phyloP scores from a whole-genome alignment of 2,888 invertebrate genomes.

The Latrodectus elegans region DNA sequence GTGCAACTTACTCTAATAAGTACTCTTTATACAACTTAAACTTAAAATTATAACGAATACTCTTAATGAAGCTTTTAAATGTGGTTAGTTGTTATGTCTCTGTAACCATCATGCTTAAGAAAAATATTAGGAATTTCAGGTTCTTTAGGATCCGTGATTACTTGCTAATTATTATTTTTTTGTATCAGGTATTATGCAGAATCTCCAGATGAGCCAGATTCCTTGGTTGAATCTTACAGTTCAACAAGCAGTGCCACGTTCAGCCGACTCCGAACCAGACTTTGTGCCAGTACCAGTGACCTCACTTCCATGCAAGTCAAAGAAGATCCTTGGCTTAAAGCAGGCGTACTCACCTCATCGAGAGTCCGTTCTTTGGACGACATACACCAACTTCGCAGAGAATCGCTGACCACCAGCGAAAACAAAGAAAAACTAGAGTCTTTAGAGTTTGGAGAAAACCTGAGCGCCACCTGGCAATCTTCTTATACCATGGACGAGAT shows the following conservation, averaged over 20 bases:
- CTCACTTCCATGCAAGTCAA: conserved; percentile 12
- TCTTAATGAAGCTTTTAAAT: too few relatives aligned
- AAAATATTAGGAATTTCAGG: too few relatives aligned
- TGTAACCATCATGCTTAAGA: too few relatives aligned
- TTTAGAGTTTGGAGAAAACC: conserved; percentile 28
- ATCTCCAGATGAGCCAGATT: conserved; percentile 45
- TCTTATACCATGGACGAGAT: conserved; percentile 71
- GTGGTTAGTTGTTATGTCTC: too few relatives aligned
- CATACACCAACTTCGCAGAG: conserved; percentile 11
- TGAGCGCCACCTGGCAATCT: conserved; percentile 46
- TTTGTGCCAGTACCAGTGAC: conserved; percentile 59
- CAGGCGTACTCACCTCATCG: conserved; percentile 22
- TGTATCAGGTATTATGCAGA: conserved; percentile 29
- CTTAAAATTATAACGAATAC: too few relatives aligned
- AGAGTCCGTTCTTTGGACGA: conserved; percentile 57
- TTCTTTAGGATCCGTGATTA: too few relatives aligned
- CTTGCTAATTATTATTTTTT: background rate
- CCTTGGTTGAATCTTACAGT: conserved; percentile 46
- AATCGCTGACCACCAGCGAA: conserved; percentile 12
- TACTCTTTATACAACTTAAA: too few relatives aligned
- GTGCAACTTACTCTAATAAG: too few relatives aligned
- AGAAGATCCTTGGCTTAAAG: conserved; percentile 33
- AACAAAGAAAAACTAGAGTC: conserved; percentile 26
- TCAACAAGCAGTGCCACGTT: conserved; percentile 23
- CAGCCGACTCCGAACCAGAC: conserved; percentile 6